Conservation (phyloP, 2,797 vertebrate species). For the Bradypodion ventrale region DNA sequence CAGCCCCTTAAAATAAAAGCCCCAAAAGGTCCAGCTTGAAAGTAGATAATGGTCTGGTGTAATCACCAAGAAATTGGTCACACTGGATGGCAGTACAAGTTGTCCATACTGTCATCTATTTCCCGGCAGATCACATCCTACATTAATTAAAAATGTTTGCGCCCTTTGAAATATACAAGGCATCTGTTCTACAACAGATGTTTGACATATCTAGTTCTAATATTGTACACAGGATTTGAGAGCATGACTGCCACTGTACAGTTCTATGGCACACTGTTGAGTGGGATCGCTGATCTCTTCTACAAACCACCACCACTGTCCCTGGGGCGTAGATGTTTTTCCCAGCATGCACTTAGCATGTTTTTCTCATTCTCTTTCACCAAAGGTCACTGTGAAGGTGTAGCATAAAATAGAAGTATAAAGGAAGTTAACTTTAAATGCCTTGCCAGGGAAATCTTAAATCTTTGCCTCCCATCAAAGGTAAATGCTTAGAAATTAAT, state of each 20-base stretch:
- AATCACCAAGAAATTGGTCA: no score
- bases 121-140: no score
- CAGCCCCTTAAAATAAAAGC: no score
- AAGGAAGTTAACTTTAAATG: not conserved
- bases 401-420: not conserved
- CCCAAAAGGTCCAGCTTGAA: no score
- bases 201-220: no score
- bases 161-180: not conserved
- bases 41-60: no score
- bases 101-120: no score
- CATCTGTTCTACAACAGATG: no score
- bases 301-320: not conserved
- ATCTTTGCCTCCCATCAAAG: not conserved
- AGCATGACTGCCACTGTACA: not conserved
- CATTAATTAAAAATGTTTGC: no score
- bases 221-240: not conserved
- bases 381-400: not conserved
- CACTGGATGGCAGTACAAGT: no score
- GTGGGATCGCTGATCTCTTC: not conserved
- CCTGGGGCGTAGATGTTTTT: not conserved
- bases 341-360: not conserved
- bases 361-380: not conserved
- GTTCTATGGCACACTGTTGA: not conserved
- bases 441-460: not conserved
- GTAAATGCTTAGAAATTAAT: constrained; percentile 3